Conservation (phyloP, 2,888 invertebrate species). For the Stenchaetothrips biformis region DNA sequence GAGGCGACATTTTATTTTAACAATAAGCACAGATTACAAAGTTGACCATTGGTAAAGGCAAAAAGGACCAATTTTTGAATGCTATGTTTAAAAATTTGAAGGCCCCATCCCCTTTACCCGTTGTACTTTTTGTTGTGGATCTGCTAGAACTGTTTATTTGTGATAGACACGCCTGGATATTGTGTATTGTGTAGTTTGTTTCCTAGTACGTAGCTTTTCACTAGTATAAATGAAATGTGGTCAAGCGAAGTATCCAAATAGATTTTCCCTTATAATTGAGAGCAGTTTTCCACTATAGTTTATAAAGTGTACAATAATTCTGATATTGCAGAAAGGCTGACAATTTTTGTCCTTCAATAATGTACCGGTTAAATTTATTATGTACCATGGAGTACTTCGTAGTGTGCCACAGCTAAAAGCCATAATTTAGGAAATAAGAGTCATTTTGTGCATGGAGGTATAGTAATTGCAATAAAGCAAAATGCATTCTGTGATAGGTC, state of each 20-base stretch:
- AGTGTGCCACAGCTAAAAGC: not conserved
- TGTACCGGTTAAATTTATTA: not conserved
- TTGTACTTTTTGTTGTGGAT: too few species aligned
- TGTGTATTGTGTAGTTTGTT: too few species aligned
- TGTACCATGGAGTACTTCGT: not conserved
- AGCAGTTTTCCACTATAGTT: not conserved
- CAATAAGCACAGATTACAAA: too few species aligned
- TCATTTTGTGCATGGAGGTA: not conserved
- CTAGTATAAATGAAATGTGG: too few species aligned
- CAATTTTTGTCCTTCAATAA: not conserved
- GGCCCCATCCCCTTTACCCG: not conserved
- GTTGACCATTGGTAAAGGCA: not conserved
- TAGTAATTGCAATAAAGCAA: not conserved
- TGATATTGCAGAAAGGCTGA: not conserved
- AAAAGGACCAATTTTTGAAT: constrained; percentile 8
- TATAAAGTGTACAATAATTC: not conserved
- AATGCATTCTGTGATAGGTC: constrained; percentile 21
- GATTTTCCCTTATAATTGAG: not conserved
- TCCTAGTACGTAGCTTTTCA: too few species aligned
- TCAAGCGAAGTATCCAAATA: not conserved
- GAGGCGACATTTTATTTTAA: too few species aligned
- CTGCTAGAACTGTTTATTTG: too few species aligned
- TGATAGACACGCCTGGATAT: too few species aligned
- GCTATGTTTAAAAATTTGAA: not conserved
- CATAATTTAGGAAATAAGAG: not conserved